Evolutionary conservation across 64 coral and sea anemone genomes (phyloP), one percentile per base, ranked within the genome.

Genomic region (Platygyra sinensis): DNA sequence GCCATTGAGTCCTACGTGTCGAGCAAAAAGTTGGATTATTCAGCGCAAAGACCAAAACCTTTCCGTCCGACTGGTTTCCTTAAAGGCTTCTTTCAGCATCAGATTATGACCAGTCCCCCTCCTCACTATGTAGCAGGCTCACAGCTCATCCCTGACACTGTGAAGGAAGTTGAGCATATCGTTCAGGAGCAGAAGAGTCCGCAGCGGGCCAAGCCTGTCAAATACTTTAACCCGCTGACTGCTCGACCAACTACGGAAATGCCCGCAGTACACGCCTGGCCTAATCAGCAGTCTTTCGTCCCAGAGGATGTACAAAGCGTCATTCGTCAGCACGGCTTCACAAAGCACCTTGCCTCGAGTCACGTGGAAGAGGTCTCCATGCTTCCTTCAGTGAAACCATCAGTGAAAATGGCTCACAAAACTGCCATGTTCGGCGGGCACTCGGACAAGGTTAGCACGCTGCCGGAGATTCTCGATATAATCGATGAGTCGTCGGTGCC

Each of bases 391-490:
- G 59, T 30, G 49, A 76, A 91, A 65, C 28, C 54, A 52, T 46
- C 89, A 2, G 36, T 76, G 32, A 75, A 74, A 74, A 19, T 75
- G 12, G 25, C 80, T 76, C 71, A 84, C 12, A 83, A 83, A 72
- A n/a, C 75, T 52, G 20, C 33, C 39, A 84, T 28, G 71, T 52
- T 92, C 63, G 36, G 42, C 2, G 50, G 75, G 36, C 55, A 75
- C 91, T 16, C 80, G 33, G 86, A 92, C 32, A 73, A 91, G 11
- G 17, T 78, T 8, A n/a, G 75, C 36, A 88, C 72, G 20, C 20
- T 99, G 80, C 97, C 97, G 2, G 94, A 99, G 79, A 91, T 99
- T 20, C 74, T 96, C 22, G 97, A 99, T 33, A 95, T 99, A 50
- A 99, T 99, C 54, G 97, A 99, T 55, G 97, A 99, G 42, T 81